phyloP scores from a whole-genome alignment of 2,797 vertebrate species.

The Amblyraja radiata region DNA sequence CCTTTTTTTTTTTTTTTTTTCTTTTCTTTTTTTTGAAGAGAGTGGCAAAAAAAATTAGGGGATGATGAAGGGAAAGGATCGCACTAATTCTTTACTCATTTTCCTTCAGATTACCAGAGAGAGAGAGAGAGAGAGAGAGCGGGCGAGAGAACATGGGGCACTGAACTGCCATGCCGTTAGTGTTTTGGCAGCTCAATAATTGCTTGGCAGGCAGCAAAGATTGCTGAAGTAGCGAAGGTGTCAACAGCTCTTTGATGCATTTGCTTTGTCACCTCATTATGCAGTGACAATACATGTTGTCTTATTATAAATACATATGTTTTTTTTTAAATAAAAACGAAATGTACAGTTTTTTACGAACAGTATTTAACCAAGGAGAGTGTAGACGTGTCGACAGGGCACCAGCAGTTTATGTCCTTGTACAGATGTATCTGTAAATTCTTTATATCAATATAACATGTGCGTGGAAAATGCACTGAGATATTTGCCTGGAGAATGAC shows the following conservation, averaged over 20 bases:
- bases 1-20: background rate
- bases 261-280: conserved; percentile 36
- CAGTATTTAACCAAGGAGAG: conserved; percentile 37
- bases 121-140: background rate
- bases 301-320: conserved; percentile 38
- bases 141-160: background rate
- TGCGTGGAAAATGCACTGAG: conserved; percentile 63
- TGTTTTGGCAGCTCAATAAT: conserved; percentile 36
- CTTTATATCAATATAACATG: conserved; percentile 36
- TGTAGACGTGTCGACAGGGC: conserved; percentile 27
- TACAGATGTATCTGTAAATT: conserved; percentile 37
- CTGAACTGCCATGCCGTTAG: conserved; percentile 32
- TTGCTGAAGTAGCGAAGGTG: conserved; percentile 29
- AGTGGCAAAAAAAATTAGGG: conserved; percentile 2
- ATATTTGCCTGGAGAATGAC: conserved; percentile 61
- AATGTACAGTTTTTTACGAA: conserved; percentile 38
- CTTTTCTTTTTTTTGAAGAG: background rate
- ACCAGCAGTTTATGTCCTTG: conserved; percentile 31
- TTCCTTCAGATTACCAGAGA: conserved; percentile 31
- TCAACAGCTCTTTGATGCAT: conserved; percentile 23
- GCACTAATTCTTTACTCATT: conserved; percentile 35
- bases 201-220: conserved; percentile 33
- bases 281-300: conserved; percentile 37
- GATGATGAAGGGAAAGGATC: conserved; percentile 23
- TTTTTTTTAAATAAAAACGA: conserved; percentile 27